Percentiles rank a stretch among this genome's conserved stretches.
phyloP scores from a whole-genome alignment of 2,888 invertebrate species.

The Pandemis corylana region DNA sequence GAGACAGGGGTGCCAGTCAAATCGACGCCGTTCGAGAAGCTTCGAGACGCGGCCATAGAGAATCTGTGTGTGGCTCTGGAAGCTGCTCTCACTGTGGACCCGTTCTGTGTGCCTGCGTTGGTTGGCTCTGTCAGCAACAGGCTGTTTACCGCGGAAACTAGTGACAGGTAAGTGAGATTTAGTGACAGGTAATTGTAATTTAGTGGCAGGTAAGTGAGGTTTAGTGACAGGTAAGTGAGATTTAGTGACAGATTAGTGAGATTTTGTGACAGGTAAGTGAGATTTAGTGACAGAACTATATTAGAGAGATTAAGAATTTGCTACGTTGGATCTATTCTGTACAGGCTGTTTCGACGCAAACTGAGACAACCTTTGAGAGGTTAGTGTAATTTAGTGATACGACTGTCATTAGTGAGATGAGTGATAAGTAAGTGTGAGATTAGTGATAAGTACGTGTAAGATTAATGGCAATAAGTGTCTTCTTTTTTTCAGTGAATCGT shows the following conservation, averaged over 20 bases:
- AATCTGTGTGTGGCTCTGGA: slow-evolving; percentile 97
- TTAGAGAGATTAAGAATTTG: no score
- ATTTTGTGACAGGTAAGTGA: neutral
- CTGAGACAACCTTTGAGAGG: no score
- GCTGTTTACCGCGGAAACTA: slow-evolving; percentile 96
- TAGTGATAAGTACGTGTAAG: neutral
- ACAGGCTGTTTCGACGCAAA: no score
- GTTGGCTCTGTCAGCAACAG: slow-evolving; percentile 98
- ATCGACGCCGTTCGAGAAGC: slow-evolving; percentile 92
- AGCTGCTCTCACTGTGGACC: slow-evolving; percentile 95
- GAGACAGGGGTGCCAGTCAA: slow-evolving; percentile 81
- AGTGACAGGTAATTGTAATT: neutral
- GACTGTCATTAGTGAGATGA: no score
- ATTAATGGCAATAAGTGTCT: neutral
- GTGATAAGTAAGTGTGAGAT: neutral
- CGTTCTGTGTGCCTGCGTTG: slow-evolving; percentile 97
- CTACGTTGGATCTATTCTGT: no score
- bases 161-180: slow-evolving; percentile 86
- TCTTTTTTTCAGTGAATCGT: slow-evolving; percentile 89
- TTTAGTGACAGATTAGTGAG: slow-evolving; percentile 66
- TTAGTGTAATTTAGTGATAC: neutral
- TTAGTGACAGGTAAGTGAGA: neutral
- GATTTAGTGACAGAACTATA: neutral
- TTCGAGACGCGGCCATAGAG: slow-evolving; percentile 97
- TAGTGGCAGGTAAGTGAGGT: neutral